Evolutionary conservation across 2,888 invertebrate species (phyloP), one percentile per base, ranked within the genome.

Genomic region (Agrochola lota): DNA sequence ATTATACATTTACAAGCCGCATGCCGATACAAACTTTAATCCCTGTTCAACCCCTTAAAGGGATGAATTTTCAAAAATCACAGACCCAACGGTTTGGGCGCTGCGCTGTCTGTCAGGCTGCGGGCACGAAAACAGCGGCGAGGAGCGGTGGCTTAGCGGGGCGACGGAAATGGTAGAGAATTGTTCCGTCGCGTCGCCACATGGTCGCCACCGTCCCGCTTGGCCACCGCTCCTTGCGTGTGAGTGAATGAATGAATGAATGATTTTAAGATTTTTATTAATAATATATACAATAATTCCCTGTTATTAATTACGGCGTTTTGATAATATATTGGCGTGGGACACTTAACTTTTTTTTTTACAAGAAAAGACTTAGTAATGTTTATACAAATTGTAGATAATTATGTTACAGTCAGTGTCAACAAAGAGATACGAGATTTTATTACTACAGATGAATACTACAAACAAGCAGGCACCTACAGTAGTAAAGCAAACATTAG

Each of bases 401-500:
- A 40, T 23, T 11, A 82, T 35, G 20, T 49, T 71, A 30, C 15
- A 66, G 60, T 17, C 17, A n/a, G 26, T 74, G 46, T 69, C 40
- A 70, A 67, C 57, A 70, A 59, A 78, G 43, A 40, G 49, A 72
- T 67, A 68, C 15, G 49, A 67, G 20, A 86, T 74, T 78, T 72
- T 70, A 84, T 78, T 66, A 30, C 62, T 35, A 49, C 57, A 72
- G 55, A 84, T 74, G 26, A 78, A 55, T 57, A 59, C 59, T 67
- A 52, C 46, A 77, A 74, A 86, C 78, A 76, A 23, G 7, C 20
- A 43, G 23, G 26, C 8, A n/a, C 5, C 43, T 7, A 70, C 57
- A 71, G 84, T 79, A 67, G 84, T 20, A 60, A 72, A 15, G 55
- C 43, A 67, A 72, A 84, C 59, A 86, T 43, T 57, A 72, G 70